Evolutionary conservation across 2,888 invertebrate species (phyloP).

Genomic region (Erebia palarica): DNA sequence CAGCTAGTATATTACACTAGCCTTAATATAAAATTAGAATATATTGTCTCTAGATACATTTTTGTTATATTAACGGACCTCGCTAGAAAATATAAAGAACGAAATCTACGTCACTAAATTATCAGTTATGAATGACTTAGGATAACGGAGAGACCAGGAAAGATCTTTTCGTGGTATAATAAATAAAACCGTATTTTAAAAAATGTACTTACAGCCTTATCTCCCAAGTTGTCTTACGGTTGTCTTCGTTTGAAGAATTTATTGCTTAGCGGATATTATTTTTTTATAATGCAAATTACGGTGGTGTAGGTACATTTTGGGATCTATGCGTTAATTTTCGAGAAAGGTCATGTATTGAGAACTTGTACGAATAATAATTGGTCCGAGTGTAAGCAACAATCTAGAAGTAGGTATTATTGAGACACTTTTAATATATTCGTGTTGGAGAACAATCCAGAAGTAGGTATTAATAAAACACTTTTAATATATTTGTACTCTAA

Average conservation of each 20-base stretch:
- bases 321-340: constrained; percentile 7
- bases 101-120: not conserved
- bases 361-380: too few species aligned
- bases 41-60: too few species aligned
- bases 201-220: constrained; percentile 49
- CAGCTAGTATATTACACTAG: too few species aligned
- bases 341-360: not conserved
- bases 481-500: too few species aligned
- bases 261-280: constrained; percentile 36
- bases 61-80: not conserved
- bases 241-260: constrained; percentile 47
- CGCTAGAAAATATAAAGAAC: not conserved
- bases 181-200: constrained; percentile 48
- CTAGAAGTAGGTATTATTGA: too few species aligned
- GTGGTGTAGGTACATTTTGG: constrained; percentile 15
- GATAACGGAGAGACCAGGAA: not conserved
- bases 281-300: not conserved
- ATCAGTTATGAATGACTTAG: not conserved
- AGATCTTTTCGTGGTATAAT: constrained; percentile 35
- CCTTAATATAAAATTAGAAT: too few species aligned
- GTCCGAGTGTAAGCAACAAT: too few species aligned
- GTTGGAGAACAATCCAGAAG: too few species aligned
- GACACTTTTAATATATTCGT: too few species aligned
- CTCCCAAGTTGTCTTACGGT: constrained; percentile 42
- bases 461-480: too few species aligned